Evolutionary conservation across 2,113 vertebrate genomes (phyloP).

Genomic region (Trichomycterus rosablanca): DNA sequence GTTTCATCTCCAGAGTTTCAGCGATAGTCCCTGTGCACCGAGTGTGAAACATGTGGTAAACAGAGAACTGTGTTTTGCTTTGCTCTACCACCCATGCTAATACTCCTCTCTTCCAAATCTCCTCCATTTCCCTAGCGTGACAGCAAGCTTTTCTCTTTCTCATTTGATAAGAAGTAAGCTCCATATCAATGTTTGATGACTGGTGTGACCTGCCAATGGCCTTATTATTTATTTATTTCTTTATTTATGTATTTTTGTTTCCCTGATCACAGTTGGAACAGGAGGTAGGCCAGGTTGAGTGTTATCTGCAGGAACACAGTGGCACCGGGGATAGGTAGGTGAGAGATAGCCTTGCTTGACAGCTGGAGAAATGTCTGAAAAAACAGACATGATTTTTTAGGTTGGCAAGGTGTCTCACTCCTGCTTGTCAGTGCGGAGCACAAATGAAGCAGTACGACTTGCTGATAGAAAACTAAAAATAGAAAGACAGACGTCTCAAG

Average conservation of each 20-base stretch:
- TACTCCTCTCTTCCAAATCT: constrained; percentile 15
- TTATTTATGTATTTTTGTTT: too few species aligned
- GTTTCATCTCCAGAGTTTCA: constrained; percentile 19
- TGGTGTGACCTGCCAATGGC: not conserved
- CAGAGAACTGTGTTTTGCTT: constrained; percentile 5
- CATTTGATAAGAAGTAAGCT: not conserved
- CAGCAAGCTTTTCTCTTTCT: constrained; percentile 3
- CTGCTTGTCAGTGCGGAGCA: constrained; percentile 9
- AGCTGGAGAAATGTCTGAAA: constrained; percentile 43
- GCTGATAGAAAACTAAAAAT: constrained; percentile 36
- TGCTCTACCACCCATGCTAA: constrained; percentile 18
- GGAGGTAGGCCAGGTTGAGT: constrained; percentile 7
- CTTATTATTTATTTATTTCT: too few species aligned
- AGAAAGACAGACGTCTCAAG: constrained; percentile 2
- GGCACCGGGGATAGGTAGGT: constrained; percentile 14
- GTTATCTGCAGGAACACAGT: constrained; percentile 11
- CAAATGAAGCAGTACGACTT: constrained; percentile 26
- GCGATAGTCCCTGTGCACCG: constrained; percentile 6
- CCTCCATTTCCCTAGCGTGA: constrained; percentile 2
- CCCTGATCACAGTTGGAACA: constrained; percentile 14
- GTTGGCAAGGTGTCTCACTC: constrained; percentile 30
- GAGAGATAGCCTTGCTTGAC: constrained; percentile 30
- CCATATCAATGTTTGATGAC: not conserved
- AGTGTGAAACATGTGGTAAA: constrained; percentile 25
- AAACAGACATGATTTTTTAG: constrained; percentile 44